phyloP scores from a whole-genome alignment of 2,888 invertebrate species.

The Scaptomyza parva region DNA sequence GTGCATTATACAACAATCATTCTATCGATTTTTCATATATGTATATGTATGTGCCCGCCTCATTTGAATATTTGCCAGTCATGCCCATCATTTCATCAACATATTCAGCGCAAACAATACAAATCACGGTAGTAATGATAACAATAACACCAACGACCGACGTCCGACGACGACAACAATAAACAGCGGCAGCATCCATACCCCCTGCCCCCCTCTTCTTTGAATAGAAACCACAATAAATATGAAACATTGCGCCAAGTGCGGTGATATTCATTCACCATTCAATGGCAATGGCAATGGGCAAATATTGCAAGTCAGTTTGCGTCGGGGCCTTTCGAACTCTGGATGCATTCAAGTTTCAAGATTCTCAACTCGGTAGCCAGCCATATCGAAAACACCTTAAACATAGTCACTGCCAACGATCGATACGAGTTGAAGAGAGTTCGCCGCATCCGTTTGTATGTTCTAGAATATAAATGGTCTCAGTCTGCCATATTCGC shows the following conservation, averaged over 20 bases:
- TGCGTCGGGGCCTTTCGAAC: slow-evolving; percentile 45
- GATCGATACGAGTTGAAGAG: slow-evolving; percentile 47
- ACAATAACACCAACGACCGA: slow-evolving; percentile 55
- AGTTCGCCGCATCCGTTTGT: slow-evolving; percentile 46
- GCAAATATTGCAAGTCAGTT: slow-evolving; percentile 79
- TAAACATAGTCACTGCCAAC: slow-evolving; percentile 1
- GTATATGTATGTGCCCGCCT: slow-evolving; percentile 53
- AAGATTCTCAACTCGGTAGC: slow-evolving; percentile 59
- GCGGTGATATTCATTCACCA: slow-evolving; percentile 67
- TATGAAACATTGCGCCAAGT: slow-evolving; percentile 69
- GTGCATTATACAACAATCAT: slow-evolving; percentile 76
- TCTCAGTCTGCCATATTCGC: slow-evolving; percentile 39
- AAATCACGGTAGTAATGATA: slow-evolving; percentile 75
- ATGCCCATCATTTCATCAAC: slow-evolving; percentile 68
- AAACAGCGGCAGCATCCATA: slow-evolving; percentile 43
- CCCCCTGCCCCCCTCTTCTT: slow-evolving; percentile 5
- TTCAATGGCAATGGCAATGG: slow-evolving; percentile 67
- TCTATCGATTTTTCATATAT: slow-evolving; percentile 72
- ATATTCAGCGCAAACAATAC: slow-evolving; percentile 64
- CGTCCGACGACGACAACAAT: slow-evolving; percentile 34
- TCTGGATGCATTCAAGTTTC: slow-evolving; percentile 14
- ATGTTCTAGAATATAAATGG: slow-evolving; percentile 64
- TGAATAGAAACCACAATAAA: slow-evolving; percentile 45
- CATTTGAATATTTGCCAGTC: slow-evolving; percentile 74
- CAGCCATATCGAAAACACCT: slow-evolving; percentile 44